Evolutionary conservation across 2,888 invertebrate genomes (phyloP).

Genomic region (Morpho helenor): DNA sequence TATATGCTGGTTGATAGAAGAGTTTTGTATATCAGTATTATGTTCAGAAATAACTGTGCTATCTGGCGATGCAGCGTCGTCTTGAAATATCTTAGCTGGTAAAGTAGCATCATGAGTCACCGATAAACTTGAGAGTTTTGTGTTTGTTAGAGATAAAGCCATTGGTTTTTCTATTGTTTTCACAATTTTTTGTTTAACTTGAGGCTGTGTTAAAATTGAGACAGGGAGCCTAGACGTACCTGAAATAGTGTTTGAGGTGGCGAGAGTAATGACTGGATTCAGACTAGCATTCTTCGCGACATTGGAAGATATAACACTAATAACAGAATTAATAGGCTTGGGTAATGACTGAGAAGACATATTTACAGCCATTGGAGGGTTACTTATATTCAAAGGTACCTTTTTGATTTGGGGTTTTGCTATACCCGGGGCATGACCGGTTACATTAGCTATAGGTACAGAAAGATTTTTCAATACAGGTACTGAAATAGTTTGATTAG

Average conservation of each 20-base stretch:
- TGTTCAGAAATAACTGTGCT: conserved; percentile 56
- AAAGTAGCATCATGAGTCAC: conserved; percentile 79
- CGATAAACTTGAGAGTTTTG: conserved; percentile 77
- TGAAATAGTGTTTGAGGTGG: conserved; percentile 49
- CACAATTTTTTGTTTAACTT: conserved; percentile 73
- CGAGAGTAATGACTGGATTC: conserved; percentile 62
- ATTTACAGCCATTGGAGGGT: conserved; percentile 53
- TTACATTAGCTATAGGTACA: conserved; percentile 52
- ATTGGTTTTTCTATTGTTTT: conserved; percentile 74
- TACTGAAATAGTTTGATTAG: conserved; percentile 73
- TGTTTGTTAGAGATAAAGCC: conserved; percentile 70
- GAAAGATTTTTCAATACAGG: conserved; percentile 67
- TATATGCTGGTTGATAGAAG: conserved; percentile 42
- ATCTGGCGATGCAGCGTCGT: conserved; percentile 82
- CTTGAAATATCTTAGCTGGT: conserved; percentile 84
- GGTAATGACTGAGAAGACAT: conserved; percentile 58
- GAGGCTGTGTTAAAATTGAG: conserved; percentile 68
- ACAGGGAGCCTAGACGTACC: conserved; percentile 60
- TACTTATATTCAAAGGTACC: conserved; percentile 56
- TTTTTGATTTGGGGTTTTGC: conserved; percentile 56
- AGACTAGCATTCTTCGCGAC: conserved; percentile 56
- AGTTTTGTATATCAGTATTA: conserved; percentile 40
- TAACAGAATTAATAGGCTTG: conserved; percentile 67
- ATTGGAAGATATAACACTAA: conserved; percentile 71
- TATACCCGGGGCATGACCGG: conserved; percentile 40